Evolutionary conservation across 2,888 invertebrate species (phyloP), one percentile per base, ranked within the genome.

Genomic region (Brachypalpus laphriformis): DNA sequence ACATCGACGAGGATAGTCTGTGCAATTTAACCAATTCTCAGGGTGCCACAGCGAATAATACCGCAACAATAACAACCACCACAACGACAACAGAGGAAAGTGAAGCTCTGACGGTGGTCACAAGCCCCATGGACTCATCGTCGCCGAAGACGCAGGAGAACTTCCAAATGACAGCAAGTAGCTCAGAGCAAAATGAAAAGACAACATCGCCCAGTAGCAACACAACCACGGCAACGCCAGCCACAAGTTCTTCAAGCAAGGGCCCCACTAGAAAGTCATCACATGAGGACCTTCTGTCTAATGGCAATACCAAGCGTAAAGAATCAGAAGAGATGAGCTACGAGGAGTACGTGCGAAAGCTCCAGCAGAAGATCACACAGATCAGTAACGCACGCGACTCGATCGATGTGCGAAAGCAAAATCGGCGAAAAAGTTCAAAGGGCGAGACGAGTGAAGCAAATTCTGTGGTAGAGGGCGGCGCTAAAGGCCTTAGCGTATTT

Each of bases 331-430:
- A 92, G 87, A 87, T 91, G 16, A 89, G 89, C 14, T 94, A 93
- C 87, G 93, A 94, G 85, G 94, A 95, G 80, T 95, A 95, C 88
- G 94, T 95, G 28, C 94, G 94, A 75, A 92, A 94, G 54, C 89
- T 95, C 37, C 94, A 95, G 89, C 94, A 94, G 18, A 94, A 95
- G 90, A 94, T 94, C 68, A 93, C 95, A 1, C 95, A 95, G 88
- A 96, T 96, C 87, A 94, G 94, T 82, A 95, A 95, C 88, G 95
- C 93, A 0, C 93, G 94, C 82, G 95, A 95, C 90, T 95, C 95
- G 0, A 94, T 95, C 72, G 95, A 95, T 88, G 91, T 94, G 0
- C 92, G 94, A 78, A 95, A 95, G 88, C 92, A 91, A 87, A 85
- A 86, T 34, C 93, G 93, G 0, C 92, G 93, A 68, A 93, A 93